These are phyloP conservation scores for Escarpia spicata DNA, from an alignment of 2,888 invertebrate genomes.

Conservation along the genomic window DNA sequence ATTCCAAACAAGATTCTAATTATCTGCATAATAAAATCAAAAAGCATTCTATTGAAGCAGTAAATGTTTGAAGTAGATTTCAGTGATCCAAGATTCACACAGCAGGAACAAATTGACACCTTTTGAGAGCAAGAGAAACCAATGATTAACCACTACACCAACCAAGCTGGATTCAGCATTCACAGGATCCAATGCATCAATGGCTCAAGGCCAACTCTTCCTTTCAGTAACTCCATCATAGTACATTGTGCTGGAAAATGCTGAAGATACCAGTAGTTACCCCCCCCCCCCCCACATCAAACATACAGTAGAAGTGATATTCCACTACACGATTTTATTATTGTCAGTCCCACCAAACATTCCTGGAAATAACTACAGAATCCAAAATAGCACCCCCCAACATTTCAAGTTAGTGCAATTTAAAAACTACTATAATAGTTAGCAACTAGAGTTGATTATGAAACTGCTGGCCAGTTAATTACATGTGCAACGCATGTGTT, in stretches of 20 bases:
- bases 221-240: not conserved
- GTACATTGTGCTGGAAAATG: not conserved
- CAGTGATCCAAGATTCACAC: not conserved
- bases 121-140: not conserved
- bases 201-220: not conserved
- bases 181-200: not conserved
- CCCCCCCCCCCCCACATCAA: not conserved
- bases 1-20: too few species aligned
- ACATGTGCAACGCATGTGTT: too few species aligned
- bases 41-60: too few species aligned
- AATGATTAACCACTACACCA: not conserved
- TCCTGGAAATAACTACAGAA: not conserved
- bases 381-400: not conserved
- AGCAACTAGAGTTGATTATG: too few species aligned
- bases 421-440: not conserved
- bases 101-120: too few species aligned
- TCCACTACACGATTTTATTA: not conserved
- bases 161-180: not conserved
- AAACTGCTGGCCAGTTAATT: too few species aligned
- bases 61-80: too few species aligned
- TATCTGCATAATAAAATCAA: too few species aligned
- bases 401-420: not conserved
- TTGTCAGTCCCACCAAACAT: not conserved
- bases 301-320: not conserved
- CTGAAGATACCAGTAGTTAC: not conserved